These are phyloP conservation scores for Tonatia bakeri DNA, from an alignment of 2,113 vertebrate species.

Conservation along the genomic window DNA sequence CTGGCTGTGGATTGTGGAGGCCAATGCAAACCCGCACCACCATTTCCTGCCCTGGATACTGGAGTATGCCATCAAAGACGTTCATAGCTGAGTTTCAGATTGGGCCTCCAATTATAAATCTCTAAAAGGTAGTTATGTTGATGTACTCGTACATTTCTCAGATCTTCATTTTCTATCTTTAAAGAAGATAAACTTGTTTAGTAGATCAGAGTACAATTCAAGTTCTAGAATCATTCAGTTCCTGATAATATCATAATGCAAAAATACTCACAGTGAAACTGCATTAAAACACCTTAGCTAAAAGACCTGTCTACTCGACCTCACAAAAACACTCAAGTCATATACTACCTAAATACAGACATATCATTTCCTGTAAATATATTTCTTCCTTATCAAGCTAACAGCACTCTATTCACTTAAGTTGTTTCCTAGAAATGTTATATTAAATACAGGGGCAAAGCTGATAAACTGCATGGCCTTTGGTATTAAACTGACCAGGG, in stretches of 20 bases:
- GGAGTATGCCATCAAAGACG: no score
- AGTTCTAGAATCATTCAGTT: conserved; percentile 5
- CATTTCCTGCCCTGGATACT: background rate
- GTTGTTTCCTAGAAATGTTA: background rate
- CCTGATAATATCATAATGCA: background rate
- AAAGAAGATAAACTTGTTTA: background rate
- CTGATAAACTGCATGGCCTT: background rate
- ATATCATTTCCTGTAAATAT: background rate
- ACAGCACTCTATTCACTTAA: background rate
- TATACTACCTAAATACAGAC: background rate
- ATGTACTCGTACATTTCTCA: background rate
- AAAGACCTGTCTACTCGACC: background rate
- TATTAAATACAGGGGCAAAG: background rate
- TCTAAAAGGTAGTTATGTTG: background rate
- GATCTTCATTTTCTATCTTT: background rate
- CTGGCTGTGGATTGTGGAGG: accelerated
- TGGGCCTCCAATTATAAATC: background rate
- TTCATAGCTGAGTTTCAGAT: background rate
- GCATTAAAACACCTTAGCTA: background rate
- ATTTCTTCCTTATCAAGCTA: conserved; percentile 4
- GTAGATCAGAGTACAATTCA: background rate
- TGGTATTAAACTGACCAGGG: background rate
- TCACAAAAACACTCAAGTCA: background rate
- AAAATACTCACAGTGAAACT: background rate
- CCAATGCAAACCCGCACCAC: background rate